Percentiles rank a stretch among this genome's conserved stretches.
Evolutionary conservation across 2,113 vertebrate genomes (phyloP).

Genomic region (Zosterops pallidus): DNA sequence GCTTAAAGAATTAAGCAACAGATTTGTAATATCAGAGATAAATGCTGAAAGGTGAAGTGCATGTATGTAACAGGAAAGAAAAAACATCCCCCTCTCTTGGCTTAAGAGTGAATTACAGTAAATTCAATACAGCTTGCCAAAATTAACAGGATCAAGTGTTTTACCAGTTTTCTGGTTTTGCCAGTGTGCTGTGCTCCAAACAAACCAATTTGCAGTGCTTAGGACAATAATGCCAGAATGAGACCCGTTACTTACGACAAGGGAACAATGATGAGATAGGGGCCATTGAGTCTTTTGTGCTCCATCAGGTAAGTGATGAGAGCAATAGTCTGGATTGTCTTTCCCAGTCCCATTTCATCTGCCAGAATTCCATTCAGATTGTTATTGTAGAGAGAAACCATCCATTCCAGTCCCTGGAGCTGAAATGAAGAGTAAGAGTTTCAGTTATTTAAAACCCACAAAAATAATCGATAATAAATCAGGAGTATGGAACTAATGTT

Average conservation of each 20-base stretch:
- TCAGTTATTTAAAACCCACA: constrained; percentile 55
- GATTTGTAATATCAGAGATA: neutral
- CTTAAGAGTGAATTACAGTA: neutral
- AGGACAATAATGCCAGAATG: neutral
- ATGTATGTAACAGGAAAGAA: neutral
- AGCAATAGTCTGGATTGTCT: constrained; percentile 98
- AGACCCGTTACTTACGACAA: constrained; percentile 87
- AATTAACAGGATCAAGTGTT: neutral
- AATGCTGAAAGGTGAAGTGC: neutral
- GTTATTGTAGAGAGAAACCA: constrained; percentile 99
- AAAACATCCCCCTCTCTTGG: neutral
- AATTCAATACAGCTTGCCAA: neutral
- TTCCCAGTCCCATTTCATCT: constrained; percentile 97
- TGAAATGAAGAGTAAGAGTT: constrained; percentile 71
- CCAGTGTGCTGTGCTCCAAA: neutral
- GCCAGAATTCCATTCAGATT: constrained; percentile 97
- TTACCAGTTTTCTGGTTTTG: neutral
- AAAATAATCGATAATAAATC: neutral
- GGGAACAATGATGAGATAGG: constrained; percentile 97
- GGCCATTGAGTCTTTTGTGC: constrained; percentile 94
- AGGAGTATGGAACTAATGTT: constrained; percentile 18
- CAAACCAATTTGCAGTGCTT: neutral
- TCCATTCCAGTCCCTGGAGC: constrained; percentile 97
- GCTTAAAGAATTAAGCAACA: neutral
- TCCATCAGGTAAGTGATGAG: constrained; percentile 99